Base-by-base conservation (phyloP, 2,888 invertebrate genomes). In the Thelaira solivaga region DNA sequence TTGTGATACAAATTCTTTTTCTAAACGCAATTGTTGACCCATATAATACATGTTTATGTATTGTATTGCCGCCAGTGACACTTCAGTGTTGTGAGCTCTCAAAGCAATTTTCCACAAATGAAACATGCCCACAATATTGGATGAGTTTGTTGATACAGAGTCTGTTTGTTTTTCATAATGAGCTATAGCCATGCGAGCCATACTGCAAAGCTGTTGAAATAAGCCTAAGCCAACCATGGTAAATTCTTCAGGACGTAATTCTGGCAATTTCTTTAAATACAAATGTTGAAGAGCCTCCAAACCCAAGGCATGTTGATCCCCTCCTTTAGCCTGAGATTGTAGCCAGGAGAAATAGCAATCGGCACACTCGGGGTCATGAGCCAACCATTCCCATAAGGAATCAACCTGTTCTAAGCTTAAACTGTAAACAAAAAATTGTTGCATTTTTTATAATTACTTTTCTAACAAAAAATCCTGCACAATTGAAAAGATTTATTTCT, bases 341-440 rank as follows among this genome's bases (percentile, higher is more conserved):
- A 98, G 90, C 98, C 98, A 98, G 74, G 95, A 96, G 88, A 97
- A 97, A 22, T 97, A 92, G 84, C 97, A 97, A 87, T 98, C 97
- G 0, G 95, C 94, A 84, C 96, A 96, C 83, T 95, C 95, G 0
- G 92, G 89, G 86, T 96, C 95, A 53, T 94, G 93, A 0, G 97
- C 96, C 64, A 98, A 90, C 89, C 97, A 97, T 82, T 94, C 93
- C 98, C 97, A 98, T 4, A 98, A 89, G 24, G 94, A 94, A 86
- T 97, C 97, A 57, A 97, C 94, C 90, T 98, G 97, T 78, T 96
- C 96, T 75, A 96, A 92, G 78, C 94, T 94, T 80, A 95, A 89
- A 78, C 94, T 94, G 85, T 47, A 88, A 74, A 41, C 31, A 18
- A 31, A n/a, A 34, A 24, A 49, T 3, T 13, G 20, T 43, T 10